Conservation (phyloP, 2,113 vertebrate genomes). For the Pholis gunnellus region DNA sequence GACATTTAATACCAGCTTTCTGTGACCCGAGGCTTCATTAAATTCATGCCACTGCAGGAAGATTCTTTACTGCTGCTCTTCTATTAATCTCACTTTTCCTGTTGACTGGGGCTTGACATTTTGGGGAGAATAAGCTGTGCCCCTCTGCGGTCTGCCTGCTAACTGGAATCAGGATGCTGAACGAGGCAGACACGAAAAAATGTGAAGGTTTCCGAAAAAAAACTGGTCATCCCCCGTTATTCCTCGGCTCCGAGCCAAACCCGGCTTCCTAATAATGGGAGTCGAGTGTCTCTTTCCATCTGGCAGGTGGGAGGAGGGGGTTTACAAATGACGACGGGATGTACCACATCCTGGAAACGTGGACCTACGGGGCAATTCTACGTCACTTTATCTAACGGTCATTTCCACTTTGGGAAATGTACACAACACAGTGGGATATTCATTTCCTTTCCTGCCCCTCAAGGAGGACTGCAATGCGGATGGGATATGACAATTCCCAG, state of each 20-base stretch:
- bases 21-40: constrained; percentile 64
- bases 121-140: constrained; percentile 28
- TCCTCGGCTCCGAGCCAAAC: constrained; percentile 39
- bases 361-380: constrained; percentile 25
- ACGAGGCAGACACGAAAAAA: constrained; percentile 24
- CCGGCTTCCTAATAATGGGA: constrained; percentile 27
- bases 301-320: constrained; percentile 40
- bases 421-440: constrained; percentile 61
- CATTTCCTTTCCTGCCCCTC: constrained; percentile 59
- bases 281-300: constrained; percentile 50
- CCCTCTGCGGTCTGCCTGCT: constrained; percentile 11
- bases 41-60: constrained; percentile 74
- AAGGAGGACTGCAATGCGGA: constrained; percentile 74
- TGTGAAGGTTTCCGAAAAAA: constrained; percentile 51
- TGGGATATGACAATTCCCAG: constrained; percentile 70
- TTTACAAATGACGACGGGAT: constrained; percentile 66
- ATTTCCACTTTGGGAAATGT: constrained; percentile 70
- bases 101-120: constrained; percentile 63
- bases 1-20: constrained; percentile 57
- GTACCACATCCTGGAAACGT: constrained; percentile 66
- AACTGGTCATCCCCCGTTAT: constrained; percentile 46
- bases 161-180: constrained; percentile 17
- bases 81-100: constrained; percentile 64
- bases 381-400: constrained; percentile 62
- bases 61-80: constrained; percentile 49